These are phyloP conservation scores for Chelidonichthys spinosus DNA, from an alignment of 2,797 vertebrate species.

Conservation along the genomic window DNA sequence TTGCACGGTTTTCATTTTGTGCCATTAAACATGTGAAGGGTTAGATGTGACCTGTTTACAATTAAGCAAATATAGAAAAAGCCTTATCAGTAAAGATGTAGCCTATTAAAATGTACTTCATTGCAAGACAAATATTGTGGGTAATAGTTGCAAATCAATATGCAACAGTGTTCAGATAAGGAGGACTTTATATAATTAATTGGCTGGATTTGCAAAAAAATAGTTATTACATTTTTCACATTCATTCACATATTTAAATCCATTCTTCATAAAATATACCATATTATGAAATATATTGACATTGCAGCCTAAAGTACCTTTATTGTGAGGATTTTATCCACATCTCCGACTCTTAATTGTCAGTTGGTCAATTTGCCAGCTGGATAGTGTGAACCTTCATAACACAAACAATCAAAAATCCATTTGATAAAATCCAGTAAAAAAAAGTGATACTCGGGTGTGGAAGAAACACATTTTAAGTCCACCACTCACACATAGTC, in stretches of 20 bases:
- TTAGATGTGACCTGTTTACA: neutral
- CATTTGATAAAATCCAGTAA: neutral
- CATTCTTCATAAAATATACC: too few species aligned
- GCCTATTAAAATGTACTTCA: too few species aligned
- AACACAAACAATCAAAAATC: neutral
- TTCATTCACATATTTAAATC: too few species aligned
- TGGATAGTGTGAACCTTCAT: neutral
- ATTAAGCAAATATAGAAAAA: neutral
- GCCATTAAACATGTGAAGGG: neutral
- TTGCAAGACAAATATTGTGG: too few species aligned
- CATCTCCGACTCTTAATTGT: neutral
- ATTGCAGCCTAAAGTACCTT: neutral
- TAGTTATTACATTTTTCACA: too few species aligned
- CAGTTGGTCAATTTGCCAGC: neutral
- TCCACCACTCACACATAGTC: neutral
- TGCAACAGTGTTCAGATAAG: neutral
- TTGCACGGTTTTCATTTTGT: neutral
- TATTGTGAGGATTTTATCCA: neutral
- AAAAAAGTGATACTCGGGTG: conserved; percentile 4
- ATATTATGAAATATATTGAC: neutral
- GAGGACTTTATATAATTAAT: neutral
- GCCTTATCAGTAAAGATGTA: too few species aligned
- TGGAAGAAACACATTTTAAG: neutral
- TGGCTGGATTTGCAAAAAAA: too few species aligned
- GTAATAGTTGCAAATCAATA: too few species aligned